Evolutionary conservation across 2,888 invertebrate species (phyloP), one percentile per base, ranked within the genome.

Genomic region (Tenthredo notha): DNA sequence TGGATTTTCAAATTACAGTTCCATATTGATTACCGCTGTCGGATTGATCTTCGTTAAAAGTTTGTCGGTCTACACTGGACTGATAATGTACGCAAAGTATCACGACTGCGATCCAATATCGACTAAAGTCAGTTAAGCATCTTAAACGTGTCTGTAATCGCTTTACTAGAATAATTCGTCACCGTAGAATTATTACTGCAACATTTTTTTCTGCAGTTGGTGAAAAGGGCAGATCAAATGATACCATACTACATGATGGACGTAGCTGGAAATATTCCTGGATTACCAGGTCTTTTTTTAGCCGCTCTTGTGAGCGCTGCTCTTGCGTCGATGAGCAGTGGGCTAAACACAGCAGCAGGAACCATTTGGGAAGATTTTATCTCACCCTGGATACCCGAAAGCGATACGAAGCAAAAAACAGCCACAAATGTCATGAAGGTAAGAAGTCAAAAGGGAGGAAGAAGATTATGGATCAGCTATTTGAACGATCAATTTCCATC

Each of bases 221-320:
- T 92, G 1, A 84, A 88, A 40, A 89, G 88, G 72, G 88, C 89
- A 5, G 92, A 95, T 85, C 94, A 96, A 95, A 92, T 96, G 21
- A 94, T 97, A 3, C 97, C 97, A 0, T 95, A 95, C 89, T 97
- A 96, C 89, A 95, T 97, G 6, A 96, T 97, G 94, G 96, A 96
- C 88, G 94, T 96, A 15, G 95, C 96, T 0, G 93, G 94, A 2
- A 93, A 95, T 91, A 94, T 96, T 89, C 96, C 96, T 25, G 97
- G 97, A 0, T 94, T 97, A 78, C 95, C 97, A 40, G 97, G 97
- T 2, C 94, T 97, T 67, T 97, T 97, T 89, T 95, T 97, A 5
- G 96, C 97, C 37, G 96, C 97, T 37, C 94, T 97, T 65, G 96
- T 97, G 88, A 96, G 96, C 90, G 96, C 97, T 0, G 96, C 96